These are phyloP conservation scores for Ophioderma brevispina DNA, from an alignment of 35 echinoderm and acorn worm genomes.

Conservation along the genomic window DNA sequence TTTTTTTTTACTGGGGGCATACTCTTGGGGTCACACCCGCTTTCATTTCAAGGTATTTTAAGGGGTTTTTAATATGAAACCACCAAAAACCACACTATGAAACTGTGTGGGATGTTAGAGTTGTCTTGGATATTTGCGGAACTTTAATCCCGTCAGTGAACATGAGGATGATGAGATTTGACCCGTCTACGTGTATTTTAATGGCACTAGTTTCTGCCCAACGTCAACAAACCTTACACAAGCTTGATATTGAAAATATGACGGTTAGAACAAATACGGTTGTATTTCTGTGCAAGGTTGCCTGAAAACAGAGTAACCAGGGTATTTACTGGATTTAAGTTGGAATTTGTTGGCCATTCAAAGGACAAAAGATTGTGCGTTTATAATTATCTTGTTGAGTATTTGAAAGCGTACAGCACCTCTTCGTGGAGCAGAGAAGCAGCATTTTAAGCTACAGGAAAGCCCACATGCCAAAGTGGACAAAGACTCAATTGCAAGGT, in stretches of 20 bases:
- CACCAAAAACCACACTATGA: constrained; percentile 36
- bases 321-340: neutral
- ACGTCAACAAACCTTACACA: constrained; percentile 23
- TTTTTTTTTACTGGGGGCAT: neutral
- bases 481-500: constrained; percentile 47
- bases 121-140: constrained; percentile 46
- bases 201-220: constrained; percentile 48
- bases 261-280: neutral
- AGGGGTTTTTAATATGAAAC: constrained; percentile 61
- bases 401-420: constrained; percentile 45
- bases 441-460: constrained; percentile 44
- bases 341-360: constrained; percentile 23
- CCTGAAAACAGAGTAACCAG: constrained; percentile 52
- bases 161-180: constrained; percentile 30
- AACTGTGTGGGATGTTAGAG: constrained; percentile 56
- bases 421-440: constrained; percentile 7
- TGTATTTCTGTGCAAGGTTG: constrained; percentile 21
- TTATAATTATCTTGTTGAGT: constrained; percentile 21
- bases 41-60: constrained; percentile 41
- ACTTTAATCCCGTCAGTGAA: constrained; percentile 16
- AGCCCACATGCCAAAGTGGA: constrained; percentile 37
- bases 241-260: constrained; percentile 7
- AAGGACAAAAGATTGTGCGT: constrained; percentile 68
- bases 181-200: constrained; percentile 35
- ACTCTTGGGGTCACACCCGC: constrained; percentile 56